These are phyloP conservation scores for Apoderus coryli DNA, from an alignment of 2,888 invertebrate species.

Conservation along the genomic window DNA sequence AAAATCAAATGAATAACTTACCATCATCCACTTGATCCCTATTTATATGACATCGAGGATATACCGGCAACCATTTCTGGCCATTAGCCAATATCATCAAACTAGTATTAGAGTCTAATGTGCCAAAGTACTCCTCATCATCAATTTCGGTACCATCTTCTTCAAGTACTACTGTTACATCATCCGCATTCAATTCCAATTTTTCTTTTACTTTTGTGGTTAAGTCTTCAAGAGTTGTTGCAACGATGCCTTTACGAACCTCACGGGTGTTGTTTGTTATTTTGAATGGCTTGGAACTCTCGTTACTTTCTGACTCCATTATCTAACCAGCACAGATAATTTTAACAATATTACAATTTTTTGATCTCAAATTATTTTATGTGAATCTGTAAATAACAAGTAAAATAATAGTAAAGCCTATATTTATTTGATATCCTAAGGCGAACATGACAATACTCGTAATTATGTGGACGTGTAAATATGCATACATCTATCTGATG, in stretches of 20 bases:
- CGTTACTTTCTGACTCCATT: slow-evolving; percentile 41
- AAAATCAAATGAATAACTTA: too few species aligned
- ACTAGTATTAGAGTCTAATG: slow-evolving; percentile 74
- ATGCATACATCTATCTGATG: too few species aligned
- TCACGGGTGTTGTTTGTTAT: slow-evolving; percentile 67
- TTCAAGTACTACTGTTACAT: slow-evolving; percentile 70
- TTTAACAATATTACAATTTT: too few species aligned
- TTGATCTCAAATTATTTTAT: too few species aligned
- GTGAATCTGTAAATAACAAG: too few species aligned
- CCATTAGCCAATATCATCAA: slow-evolving; percentile 61
- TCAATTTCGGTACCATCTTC: slow-evolving; percentile 91
- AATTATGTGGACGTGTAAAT: too few species aligned
- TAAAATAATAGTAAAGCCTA: too few species aligned
- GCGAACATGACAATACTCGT: too few species aligned
- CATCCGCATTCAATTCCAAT: slow-evolving; percentile 42
- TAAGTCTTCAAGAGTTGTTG: slow-evolving; percentile 63
- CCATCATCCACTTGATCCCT: slow-evolving; percentile 38
- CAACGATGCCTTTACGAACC: slow-evolving; percentile 70
- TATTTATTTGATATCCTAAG: too few species aligned
- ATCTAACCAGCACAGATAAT: too few species aligned
- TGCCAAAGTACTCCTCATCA: slow-evolving; percentile 88
- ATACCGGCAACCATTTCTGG: slow-evolving; percentile 58
- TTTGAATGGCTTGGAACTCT: slow-evolving; percentile 53
- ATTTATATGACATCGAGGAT: slow-evolving; percentile 48
- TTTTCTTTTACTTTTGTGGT: slow-evolving; percentile 62